A percentile compares a stretch with the other conserved stretches of the same genome.
Conservation (phyloP, 2,113 vertebrate genomes). For the Gavia stellata region DNA sequence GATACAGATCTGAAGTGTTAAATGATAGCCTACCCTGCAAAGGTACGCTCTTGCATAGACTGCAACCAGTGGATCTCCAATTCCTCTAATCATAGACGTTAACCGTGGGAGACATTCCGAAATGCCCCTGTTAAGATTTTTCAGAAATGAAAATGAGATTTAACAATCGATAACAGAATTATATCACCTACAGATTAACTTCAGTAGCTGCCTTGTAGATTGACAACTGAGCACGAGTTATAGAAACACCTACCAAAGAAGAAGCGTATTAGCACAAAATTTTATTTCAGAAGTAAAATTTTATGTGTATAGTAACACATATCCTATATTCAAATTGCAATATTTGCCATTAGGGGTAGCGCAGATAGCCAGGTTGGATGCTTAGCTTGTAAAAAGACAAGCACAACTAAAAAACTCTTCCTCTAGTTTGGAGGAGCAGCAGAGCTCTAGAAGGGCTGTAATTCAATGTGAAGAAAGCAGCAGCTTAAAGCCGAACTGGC, state of each 20-base stretch:
- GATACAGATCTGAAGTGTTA: not conserved
- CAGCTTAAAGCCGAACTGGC: not conserved
- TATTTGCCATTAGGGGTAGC: not conserved
- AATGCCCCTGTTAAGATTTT: conserved; percentile 80
- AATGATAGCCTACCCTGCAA: conserved; percentile 82
- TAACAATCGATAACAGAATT: not conserved
- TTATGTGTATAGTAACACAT: not conserved
- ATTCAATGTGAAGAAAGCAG: not conserved
- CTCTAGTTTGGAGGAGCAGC: not conserved
- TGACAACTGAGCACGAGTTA: not conserved
- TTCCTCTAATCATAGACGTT: conserved; percentile 90
- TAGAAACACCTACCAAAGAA: not conserved
- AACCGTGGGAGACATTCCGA: conserved; percentile 89
- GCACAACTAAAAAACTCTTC: not conserved
- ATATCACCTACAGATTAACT: not conserved
- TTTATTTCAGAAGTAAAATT: not conserved
- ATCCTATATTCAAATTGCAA: not conserved
- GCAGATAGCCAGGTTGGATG: not conserved
- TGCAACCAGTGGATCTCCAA: conserved; percentile 93
- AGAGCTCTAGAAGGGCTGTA: not conserved
- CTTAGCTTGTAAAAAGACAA: not conserved
- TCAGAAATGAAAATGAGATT: not conserved
- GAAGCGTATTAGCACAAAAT: not conserved
- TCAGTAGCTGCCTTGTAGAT: not conserved
- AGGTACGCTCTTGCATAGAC: conserved; percentile 96